Evolutionary conservation across 2,888 invertebrate species (phyloP), one percentile per base, ranked within the genome.

Genomic region (Chymomyza caudatula): DNA sequence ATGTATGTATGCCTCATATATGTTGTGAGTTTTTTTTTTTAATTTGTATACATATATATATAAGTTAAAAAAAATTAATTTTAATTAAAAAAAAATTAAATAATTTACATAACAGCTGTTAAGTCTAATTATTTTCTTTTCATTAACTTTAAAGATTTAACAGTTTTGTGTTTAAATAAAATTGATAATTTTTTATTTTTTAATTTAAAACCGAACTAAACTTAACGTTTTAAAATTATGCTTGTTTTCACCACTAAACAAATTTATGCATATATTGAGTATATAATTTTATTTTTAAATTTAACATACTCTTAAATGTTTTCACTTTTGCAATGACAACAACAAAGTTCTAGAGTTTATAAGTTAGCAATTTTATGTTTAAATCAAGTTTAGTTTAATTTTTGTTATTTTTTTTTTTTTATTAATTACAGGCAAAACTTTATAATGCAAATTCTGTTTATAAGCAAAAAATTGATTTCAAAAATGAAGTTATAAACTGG

Each of bases 51-150:
- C 63, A 69, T 64, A 66, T 71, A 60, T 65, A 75, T 25, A 53
- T 53, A 23, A 5, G 22, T 58, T 56, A 55, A 49, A 69, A 69
- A 73, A 19, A 15, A 17, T 15, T 54, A 15, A 8, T 2, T 23
- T 29, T 6, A 15, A 4, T 29, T 53, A 20, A 55, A 69, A 69
- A 83, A 80, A 72, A 66, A 72, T 82, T 83, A 83, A 88, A 78
- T 86, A 88, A 87, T 89, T 80, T 89, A 86, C 87, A 87, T 89
- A 89, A 88, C 88, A 88, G 74, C 74, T 83, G 69, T 57, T 65
- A 69, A 63, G 72, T 63, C 71, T 63, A 64, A 64, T 66, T 73
- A 74, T 65, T 60, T 66, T 67, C 77, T 64, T 66, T 62, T 62
- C 57, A 70, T 77, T 68, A 60, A 78, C 64, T 81, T 74, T 73